Evolutionary conservation across 2,113 vertebrate genomes (phyloP).

Genomic region (Tapirus terrestris): DNA sequence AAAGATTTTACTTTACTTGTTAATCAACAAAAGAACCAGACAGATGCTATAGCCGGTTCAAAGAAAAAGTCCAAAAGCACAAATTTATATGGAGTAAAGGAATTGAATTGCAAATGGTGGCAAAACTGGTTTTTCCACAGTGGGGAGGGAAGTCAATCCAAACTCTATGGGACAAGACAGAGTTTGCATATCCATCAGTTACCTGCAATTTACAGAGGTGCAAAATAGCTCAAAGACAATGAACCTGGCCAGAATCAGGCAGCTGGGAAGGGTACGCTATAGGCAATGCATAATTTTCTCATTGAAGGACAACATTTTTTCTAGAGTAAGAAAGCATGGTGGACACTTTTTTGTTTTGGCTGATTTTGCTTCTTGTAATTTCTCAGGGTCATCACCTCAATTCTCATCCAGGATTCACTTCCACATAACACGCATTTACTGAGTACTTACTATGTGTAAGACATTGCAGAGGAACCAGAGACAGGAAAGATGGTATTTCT

Average conservation of each 20-base stretch:
- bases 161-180: conserved; percentile 17
- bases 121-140: conserved; percentile 60
- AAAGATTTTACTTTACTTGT: conserved; percentile 67
- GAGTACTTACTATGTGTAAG: conserved; percentile 37
- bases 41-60: conserved; percentile 13
- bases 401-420: conserved; percentile 60
- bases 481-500: not conserved
- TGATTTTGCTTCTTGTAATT: conserved; percentile 54
- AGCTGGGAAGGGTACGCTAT: not conserved
- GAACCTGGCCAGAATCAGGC: not conserved
- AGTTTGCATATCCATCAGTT: conserved; percentile 52
- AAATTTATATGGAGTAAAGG: conserved; percentile 59
- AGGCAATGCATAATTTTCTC: not conserved
- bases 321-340: conserved; percentile 1
- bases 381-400: conserved; percentile 48
- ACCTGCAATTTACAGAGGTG: conserved; percentile 22
- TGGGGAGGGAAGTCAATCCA: conserved; percentile 11
- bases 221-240: conserved; percentile 35
- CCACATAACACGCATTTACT: conserved; percentile 36
- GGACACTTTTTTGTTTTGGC: not conserved
- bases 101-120: conserved; percentile 54
- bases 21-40: conserved; percentile 65
- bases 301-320: not conserved
- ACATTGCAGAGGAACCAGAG: conserved; percentile 13
- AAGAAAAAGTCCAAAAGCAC: conserved; percentile 58